Conservation (phyloP, 2,888 invertebrate species). For the Nomada flava region DNA sequence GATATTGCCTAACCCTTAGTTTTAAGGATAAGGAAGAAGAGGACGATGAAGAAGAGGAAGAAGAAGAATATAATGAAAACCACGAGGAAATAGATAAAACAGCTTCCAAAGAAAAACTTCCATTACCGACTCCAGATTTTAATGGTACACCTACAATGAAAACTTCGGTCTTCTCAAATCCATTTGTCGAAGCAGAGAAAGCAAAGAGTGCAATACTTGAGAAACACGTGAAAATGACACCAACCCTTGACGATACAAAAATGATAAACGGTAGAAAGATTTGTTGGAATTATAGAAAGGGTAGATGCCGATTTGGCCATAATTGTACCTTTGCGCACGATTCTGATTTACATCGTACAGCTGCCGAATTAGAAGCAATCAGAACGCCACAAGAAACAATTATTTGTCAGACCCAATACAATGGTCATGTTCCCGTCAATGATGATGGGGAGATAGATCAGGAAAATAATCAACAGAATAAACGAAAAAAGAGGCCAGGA, state of each 20-base stretch:
- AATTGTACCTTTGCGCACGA: constrained; percentile 97
- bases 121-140: constrained; percentile 88
- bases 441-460: constrained; percentile 85
- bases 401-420: constrained; percentile 82
- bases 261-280: constrained; percentile 95
- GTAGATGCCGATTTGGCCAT: constrained; percentile 95
- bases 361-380: constrained; percentile 86
- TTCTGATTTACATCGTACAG: constrained; percentile 90
- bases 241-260: constrained; percentile 87
- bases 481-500: constrained; percentile 91
- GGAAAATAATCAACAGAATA: constrained; percentile 84
- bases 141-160: constrained; percentile 85
- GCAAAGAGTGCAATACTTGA: constrained; percentile 94
- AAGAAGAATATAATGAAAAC: constrained; percentile 51
- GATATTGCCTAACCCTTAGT: constrained; percentile 82
- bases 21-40: constrained; percentile 82
- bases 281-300: constrained; percentile 97
- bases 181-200: constrained; percentile 93
- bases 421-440: constrained; percentile 68
- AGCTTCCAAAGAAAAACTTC: constrained; percentile 81
- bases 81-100: constrained; percentile 48
- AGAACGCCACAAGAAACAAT: constrained; percentile 84
- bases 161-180: constrained; percentile 94
- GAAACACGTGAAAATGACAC: constrained; percentile 97
- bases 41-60: constrained; percentile 64